These are phyloP conservation scores for Eueides isabella DNA, from an alignment of 1,140 invertebrate species.

Conservation along the genomic window DNA sequence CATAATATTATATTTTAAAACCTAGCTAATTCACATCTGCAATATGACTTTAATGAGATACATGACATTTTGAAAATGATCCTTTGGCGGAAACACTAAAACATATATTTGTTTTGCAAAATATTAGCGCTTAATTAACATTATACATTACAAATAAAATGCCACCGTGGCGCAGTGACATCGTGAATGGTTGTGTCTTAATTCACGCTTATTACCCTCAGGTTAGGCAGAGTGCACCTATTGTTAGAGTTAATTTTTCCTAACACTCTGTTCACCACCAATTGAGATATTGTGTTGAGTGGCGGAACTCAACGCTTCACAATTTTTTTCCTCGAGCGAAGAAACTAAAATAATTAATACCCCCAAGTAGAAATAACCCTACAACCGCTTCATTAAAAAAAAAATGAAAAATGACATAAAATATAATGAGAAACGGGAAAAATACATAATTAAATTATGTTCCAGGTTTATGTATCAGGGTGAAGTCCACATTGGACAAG, in stretches of 20 bases:
- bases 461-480: conserved; percentile 96
- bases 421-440: conserved; percentile 1
- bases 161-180: neutral
- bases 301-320: too few relatives aligned
- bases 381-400: too few relatives aligned
- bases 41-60: neutral
- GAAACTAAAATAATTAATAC: too few relatives aligned
- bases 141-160: neutral
- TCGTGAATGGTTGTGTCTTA: too few relatives aligned
- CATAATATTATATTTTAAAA: neutral
- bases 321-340: too few relatives aligned
- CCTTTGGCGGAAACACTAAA: neutral
- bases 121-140: neutral
- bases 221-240: too few relatives aligned
- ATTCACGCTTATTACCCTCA: too few relatives aligned
- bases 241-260: too few relatives aligned
- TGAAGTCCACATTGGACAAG: conserved; percentile 95
- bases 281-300: too few relatives aligned
- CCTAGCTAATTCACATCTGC: neutral
- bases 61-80: neutral
- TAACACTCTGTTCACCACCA: too few relatives aligned
- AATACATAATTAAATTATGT: neutral
- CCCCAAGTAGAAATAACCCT: too few relatives aligned
- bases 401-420: neutral
- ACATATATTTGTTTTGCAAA: neutral